These are phyloP conservation scores for Gambusia holbrooki DNA, from an alignment of 2,113 vertebrate genomes.

Conservation along the genomic window DNA sequence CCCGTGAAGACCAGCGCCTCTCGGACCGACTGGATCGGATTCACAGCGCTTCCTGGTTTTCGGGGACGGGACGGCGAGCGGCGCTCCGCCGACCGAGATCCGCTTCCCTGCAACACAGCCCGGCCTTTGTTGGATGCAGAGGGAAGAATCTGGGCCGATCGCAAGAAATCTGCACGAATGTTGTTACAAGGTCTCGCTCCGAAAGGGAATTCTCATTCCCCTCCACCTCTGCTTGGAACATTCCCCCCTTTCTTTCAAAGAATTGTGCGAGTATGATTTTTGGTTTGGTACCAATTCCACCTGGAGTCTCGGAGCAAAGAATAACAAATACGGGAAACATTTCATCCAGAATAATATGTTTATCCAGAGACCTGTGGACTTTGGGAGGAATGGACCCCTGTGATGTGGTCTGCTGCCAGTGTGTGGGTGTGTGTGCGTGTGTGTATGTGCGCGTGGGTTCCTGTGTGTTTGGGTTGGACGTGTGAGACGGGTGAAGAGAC, in stretches of 20 bases:
- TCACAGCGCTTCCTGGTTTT: conserved; percentile 60
- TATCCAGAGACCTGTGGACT: conserved; percentile 74
- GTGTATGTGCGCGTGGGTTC: conserved; percentile 42
- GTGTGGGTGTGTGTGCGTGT: conserved; percentile 48
- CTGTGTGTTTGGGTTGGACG: conserved; percentile 79
- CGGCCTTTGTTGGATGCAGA: conserved; percentile 67
- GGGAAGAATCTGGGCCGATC: conserved; percentile 58
- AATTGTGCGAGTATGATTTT: conserved; percentile 71
- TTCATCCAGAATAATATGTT: conserved; percentile 83
- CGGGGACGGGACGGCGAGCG: conserved; percentile 42
- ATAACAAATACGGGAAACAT: conserved; percentile 84
- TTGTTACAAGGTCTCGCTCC: conserved; percentile 75
- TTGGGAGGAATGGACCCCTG: conserved; percentile 73
- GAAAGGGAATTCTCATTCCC: conserved; percentile 74
- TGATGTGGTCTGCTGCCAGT: conserved; percentile 76
- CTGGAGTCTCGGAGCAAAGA: conserved; percentile 78
- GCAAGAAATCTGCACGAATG: conserved; percentile 72
- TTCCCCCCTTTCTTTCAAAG: conserved; percentile 68
- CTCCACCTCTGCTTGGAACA: conserved; percentile 26
- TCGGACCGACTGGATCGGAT: conserved; percentile 57
- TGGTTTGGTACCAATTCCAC: conserved; percentile 79
- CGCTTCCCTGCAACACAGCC: conserved; percentile 62
- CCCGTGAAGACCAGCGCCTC: conserved; percentile 45
- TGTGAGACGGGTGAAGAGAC: conserved; percentile 66
- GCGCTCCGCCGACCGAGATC: conserved; percentile 3